Evolutionary conservation across 2,888 invertebrate species (phyloP).

Genomic region (Leptopilina drosophilae): DNA sequence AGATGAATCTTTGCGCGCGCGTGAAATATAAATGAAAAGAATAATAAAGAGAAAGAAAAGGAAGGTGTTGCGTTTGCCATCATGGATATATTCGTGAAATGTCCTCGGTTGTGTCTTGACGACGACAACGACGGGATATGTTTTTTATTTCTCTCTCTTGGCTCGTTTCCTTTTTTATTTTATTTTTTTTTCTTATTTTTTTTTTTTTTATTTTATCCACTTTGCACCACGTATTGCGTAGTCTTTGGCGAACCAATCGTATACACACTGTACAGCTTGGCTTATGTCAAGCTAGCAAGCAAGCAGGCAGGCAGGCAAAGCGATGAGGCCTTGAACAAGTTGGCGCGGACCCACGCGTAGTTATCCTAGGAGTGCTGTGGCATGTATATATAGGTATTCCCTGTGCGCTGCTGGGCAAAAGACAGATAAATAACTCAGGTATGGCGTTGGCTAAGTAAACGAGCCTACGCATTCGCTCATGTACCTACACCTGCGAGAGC

Average conservation of each 20-base stretch:
- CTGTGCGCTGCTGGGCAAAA: constrained; percentile 71
- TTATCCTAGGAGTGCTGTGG: constrained; percentile 58
- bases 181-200: constrained; percentile 14
- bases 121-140: constrained; percentile 47
- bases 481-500: constrained; percentile 57
- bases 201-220: constrained; percentile 54
- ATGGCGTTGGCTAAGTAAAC: constrained; percentile 74
- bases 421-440: constrained; percentile 74
- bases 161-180: constrained; percentile 50
- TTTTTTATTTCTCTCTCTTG: constrained; percentile 30
- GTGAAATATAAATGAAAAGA: neutral
- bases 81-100: constrained; percentile 47
- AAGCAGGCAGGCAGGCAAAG: constrained; percentile 4
- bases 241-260: constrained; percentile 57
- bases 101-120: constrained; percentile 50
- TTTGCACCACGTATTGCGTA: constrained; percentile 60
- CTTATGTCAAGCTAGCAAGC: constrained; percentile 12
- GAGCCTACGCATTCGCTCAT: constrained; percentile 70
- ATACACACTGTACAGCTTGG: constrained; percentile 31
- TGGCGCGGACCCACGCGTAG: constrained; percentile 73
- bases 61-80: constrained; percentile 36
- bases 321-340: constrained; percentile 74
- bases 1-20: neutral
- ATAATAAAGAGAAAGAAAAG: neutral
- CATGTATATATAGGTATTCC: constrained; percentile 65